Base-by-base conservation (phyloP, 2,797 vertebrate species). In the Carapus acus region DNA sequence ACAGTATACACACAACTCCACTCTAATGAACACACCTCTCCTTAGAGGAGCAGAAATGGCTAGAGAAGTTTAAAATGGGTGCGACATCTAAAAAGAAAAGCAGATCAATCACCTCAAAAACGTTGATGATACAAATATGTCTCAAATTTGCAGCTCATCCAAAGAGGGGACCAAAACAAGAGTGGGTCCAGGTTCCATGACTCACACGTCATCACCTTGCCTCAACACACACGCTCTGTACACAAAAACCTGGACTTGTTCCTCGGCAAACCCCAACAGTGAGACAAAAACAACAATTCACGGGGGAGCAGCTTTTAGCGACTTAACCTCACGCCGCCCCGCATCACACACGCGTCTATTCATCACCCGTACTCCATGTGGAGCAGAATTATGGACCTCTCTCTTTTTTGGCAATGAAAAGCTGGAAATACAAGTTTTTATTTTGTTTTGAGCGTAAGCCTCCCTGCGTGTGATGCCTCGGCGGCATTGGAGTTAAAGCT, bases 381-480 rank as follows among this genome's bases (percentile, higher is more conserved):
- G n/a, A n/a, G n/a, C n/a, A n/a, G n/a, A n/a, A n/a, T n/a, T n/a
- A n/a, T n/a, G n/a, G n/a, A n/a, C n/a, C n/a, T n/a, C n/a, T n/a
- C n/a, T n/a, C n/a, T n/a, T n/a, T n/a, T n/a, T n/a, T n/a, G n/a
- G n/a, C n/a, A n/a, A n/a, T n/a, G n/a, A n/a, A n/a, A n/a, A n/a
- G n/a, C n/a, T n/a, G 41, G 40, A 69, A 69, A 73, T 65, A 41
- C 49, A 81, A 83, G 76, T 81, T 82, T 64, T 61, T 54, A n/a
- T n/a, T n/a, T n/a, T n/a, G n/a, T n/a, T n/a, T n/a, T n/a, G 67
- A 72, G 75, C 67, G 76, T 62, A 67, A 72, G 67, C 29, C 58
- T 71, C 53, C 49, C 64, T 65, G 60, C n/a, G 13, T 69, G 65
- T 62, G 71, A 68, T 71, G 69, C 77, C 70, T 81, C 71, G 43